These are phyloP conservation scores for Nycticorax nycticorax DNA, from an alignment of 2,113 vertebrate genomes.

Conservation along the genomic window DNA sequence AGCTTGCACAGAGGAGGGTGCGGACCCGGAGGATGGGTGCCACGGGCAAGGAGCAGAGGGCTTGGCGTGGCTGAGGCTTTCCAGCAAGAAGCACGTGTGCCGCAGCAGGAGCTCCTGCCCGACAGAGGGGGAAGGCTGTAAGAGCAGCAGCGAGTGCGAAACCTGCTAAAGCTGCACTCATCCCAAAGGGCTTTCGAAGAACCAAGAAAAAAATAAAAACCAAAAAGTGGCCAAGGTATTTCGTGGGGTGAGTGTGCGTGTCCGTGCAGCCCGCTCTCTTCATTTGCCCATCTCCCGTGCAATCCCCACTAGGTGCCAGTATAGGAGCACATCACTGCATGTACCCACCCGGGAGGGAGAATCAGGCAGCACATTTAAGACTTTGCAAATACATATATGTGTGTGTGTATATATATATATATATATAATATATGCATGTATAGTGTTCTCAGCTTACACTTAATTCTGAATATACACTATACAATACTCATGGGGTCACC, in stretches of 20 bases:
- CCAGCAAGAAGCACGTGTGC: background rate
- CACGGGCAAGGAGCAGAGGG: background rate
- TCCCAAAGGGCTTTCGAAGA: background rate
- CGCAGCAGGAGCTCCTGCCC: background rate
- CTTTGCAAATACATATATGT: background rate
- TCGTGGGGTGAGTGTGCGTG: fast-evolving
- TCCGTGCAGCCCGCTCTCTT: background rate
- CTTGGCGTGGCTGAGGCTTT: background rate
- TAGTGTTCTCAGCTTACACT: background rate
- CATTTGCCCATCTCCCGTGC: background rate
- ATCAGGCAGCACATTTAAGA: background rate
- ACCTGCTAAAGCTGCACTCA: background rate
- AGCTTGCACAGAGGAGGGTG: background rate
- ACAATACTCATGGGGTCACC: fast-evolving
- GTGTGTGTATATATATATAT: background rate
- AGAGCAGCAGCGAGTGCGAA: fast-evolving
- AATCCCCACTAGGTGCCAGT: slow-evolving; percentile 74
- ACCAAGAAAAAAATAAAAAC: background rate
- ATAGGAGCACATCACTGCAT: slow-evolving; percentile 21
- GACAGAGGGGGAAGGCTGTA: background rate
- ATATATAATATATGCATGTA: background rate
- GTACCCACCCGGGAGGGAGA: fast-evolving
- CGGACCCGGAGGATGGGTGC: too few species aligned
- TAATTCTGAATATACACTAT: background rate
- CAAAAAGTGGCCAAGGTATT: background rate